phyloP scores from a whole-genome alignment of 1,140 invertebrate genomes.

The Heliothis subflexa region DNA sequence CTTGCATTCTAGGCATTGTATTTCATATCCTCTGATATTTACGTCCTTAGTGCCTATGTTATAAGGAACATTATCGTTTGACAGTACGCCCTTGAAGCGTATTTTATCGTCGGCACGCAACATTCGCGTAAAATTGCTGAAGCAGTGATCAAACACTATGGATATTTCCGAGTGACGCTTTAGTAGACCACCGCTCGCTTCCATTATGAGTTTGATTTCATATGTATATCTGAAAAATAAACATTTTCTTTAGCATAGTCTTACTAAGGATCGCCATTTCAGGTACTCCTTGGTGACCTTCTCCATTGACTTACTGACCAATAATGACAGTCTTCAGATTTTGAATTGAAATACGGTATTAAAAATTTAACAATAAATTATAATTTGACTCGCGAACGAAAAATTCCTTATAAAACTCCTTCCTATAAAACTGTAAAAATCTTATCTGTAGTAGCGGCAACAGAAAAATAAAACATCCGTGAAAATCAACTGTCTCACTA shows the following conservation, averaged over 20 bases:
- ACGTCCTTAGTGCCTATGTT: slow-evolving; percentile 87
- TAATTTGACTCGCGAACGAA: too few species aligned
- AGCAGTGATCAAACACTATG: slow-evolving; percentile 88
- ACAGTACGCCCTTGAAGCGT: slow-evolving; percentile 89
- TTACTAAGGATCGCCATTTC: too few species aligned
- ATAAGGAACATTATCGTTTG: slow-evolving; percentile 77
- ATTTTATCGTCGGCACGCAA: slow-evolving; percentile 90
- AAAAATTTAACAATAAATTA: too few species aligned
- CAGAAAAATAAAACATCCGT: too few species aligned
- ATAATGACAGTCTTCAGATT: too few species aligned
- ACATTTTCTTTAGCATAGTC: background rate
- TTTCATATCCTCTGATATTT: slow-evolving; percentile 88
- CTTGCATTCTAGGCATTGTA: slow-evolving; percentile 90
- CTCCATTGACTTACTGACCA: too few species aligned
- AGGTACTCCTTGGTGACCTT: too few species aligned
- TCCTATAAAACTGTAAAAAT: too few species aligned
- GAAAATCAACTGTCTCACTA: too few species aligned
- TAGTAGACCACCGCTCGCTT: slow-evolving; percentile 88
- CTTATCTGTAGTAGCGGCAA: too few species aligned
- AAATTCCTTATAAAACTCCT: too few species aligned
- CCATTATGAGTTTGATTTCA: slow-evolving; percentile 90
- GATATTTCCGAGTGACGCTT: slow-evolving; percentile 88
- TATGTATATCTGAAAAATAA: slow-evolving; percentile 87
- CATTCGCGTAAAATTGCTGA: slow-evolving; percentile 90
- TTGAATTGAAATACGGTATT: too few species aligned